Evolutionary conservation across 2,113 vertebrate species (phyloP).

Genomic region (Prinia subflava): DNA sequence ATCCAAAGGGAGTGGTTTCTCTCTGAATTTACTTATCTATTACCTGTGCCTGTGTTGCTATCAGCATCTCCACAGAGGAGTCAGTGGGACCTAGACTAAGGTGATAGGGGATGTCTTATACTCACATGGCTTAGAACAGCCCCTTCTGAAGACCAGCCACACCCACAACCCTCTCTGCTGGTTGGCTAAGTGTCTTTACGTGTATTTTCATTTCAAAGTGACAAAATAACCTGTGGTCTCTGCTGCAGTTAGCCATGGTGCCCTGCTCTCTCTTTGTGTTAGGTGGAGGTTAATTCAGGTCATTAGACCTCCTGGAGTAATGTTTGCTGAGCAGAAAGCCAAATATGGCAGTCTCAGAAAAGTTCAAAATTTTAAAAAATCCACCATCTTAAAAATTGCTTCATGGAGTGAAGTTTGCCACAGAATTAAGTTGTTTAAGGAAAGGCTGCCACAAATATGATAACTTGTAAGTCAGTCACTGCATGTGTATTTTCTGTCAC

Average conservation of each 20-base stretch:
- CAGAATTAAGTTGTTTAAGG: not conserved
- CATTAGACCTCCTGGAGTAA: not conserved
- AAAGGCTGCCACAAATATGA: fast-evolving
- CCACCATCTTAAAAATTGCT: not conserved
- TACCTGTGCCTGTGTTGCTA: not conserved
- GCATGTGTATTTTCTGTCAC: not conserved
- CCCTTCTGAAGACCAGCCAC: not conserved
- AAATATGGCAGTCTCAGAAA: not conserved
- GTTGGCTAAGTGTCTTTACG: not conserved
- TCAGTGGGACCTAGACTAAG: not conserved
- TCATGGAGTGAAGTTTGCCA: not conserved
- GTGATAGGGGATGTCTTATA: not conserved
- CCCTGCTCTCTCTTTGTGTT: not conserved
- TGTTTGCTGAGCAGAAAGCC: not conserved
- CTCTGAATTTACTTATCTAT: not conserved
- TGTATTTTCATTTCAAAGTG: not conserved
- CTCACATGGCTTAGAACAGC: not conserved
- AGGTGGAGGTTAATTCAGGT: not conserved
- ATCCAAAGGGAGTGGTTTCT: not conserved
- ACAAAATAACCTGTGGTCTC: not conserved
- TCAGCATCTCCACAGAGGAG: not conserved
- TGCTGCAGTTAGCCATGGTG: not conserved
- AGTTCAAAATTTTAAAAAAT: not conserved
- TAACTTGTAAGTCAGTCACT: not conserved
- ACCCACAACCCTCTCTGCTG: not conserved